Conservation (phyloP, 1,140 invertebrate species). For the Psix sp. region DNA sequence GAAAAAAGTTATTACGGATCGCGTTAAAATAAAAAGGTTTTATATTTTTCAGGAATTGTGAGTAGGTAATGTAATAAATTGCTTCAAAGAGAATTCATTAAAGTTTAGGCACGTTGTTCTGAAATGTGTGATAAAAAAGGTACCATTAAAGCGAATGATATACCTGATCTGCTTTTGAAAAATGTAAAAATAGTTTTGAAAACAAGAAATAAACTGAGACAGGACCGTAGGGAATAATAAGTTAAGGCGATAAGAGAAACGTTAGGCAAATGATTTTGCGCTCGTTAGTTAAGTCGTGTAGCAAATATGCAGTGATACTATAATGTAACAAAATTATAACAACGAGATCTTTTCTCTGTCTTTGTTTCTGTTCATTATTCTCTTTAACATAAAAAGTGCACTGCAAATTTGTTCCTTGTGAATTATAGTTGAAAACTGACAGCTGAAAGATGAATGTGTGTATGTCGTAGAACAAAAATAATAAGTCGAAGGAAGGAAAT, state of each 20-base stretch:
- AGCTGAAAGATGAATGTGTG: conserved; percentile 24
- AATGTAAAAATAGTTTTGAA: conserved; percentile 49
- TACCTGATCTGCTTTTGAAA: conserved; percentile 54
- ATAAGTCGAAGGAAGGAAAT: conserved; percentile 26
- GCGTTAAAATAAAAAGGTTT: conserved; percentile 60
- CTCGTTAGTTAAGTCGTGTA: conserved; percentile 36
- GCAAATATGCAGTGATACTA: conserved; percentile 51
- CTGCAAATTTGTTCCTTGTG: conserved; percentile 43
- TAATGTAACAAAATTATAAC: too few relatives aligned
- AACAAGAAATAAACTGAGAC: conserved; percentile 11
- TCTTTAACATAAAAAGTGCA: conserved; percentile 1
- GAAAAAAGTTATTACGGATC: conserved; percentile 48
- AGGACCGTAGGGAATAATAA: conserved; percentile 10
- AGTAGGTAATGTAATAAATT: conserved; percentile 42
- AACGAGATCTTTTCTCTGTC: too few relatives aligned
- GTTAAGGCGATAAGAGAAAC: conserved; percentile 13
- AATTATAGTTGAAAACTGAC: conserved; percentile 32
- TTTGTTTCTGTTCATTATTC: neutral
- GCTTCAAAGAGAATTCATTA: conserved; percentile 51
- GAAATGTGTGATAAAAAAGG: conserved; percentile 53
- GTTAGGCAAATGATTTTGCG: conserved; percentile 24
- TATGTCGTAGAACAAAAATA: conserved; percentile 16
- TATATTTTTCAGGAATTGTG: conserved; percentile 66
- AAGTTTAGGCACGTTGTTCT: conserved; percentile 53
- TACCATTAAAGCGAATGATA: conserved; percentile 50